Base-by-base conservation (phyloP, 2,113 vertebrate genomes). In the Solea senegalensis region DNA sequence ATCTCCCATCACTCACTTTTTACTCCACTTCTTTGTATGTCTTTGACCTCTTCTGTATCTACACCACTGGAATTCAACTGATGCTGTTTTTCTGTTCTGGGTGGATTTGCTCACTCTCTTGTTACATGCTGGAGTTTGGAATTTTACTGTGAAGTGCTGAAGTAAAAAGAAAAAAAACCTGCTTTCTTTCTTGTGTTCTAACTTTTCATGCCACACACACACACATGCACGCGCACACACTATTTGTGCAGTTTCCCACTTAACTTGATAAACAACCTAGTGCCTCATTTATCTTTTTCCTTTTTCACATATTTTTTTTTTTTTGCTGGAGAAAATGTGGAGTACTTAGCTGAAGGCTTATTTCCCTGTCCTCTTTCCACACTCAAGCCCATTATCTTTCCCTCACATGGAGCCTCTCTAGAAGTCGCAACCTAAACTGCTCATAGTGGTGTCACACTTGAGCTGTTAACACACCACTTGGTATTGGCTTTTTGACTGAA, bases 1-100 rank as follows among this genome's bases (percentile, higher is more conserved):
- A 70, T 76, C 67, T 63, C 54, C 43, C 57, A 62, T 66, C 68
- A 8, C 44, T 76, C 58, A 67, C 27, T 50, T 86, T 69, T 54
- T 26, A 74, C 74, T 74, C 52, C 41, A 45, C 63, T 59, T 44
- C 41, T 73, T 53, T 74, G 49, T 66, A 51, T 74, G 9, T 62
- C 55, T 78, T 43, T 74, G 72, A 74, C 68, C 78, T 59, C 39
- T 16, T 61, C 34, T 51, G 55, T 55, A 41, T 13, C 14, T 15
- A 27, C 16, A 7, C 9, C 9, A 0, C 15, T 59, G 40, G n/a
- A 43, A 7, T 44, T 26, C 56, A 41, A 14, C 34, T 39, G 3
- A 41, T 43, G 7, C 52, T 44, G 9, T 43, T 43, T n/a, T 63
- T 39, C 8, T 0, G 3, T 56, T 9, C 66, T 1, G 10, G 4